phyloP scores from a whole-genome alignment of 2,797 vertebrate genomes.

The Muscicapa comitata region DNA sequence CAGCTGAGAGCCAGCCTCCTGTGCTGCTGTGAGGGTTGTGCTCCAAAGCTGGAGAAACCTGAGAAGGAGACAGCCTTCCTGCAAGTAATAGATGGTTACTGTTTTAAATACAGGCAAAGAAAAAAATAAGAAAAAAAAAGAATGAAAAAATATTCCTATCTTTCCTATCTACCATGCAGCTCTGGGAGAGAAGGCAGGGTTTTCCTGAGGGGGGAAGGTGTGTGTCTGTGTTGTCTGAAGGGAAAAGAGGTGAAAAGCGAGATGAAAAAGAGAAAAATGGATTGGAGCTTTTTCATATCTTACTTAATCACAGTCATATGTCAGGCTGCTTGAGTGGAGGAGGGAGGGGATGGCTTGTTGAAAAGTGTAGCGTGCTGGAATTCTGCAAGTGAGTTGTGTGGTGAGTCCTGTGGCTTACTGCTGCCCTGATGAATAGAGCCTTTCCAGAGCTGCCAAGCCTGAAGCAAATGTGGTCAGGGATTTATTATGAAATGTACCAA shows the following conservation, averaged over 20 bases:
- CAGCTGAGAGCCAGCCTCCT: constrained; percentile 6
- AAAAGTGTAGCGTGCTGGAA: constrained; percentile 75
- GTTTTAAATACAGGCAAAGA: constrained; percentile 62
- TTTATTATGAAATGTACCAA: constrained; percentile 80
- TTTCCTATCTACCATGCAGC: constrained; percentile 21
- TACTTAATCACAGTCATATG: constrained; percentile 73
- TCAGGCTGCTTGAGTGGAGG: constrained; percentile 55
- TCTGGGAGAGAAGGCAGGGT: background rate
- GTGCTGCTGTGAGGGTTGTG: background rate
- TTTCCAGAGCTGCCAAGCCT: constrained; percentile 80
- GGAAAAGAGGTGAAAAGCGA: constrained; percentile 20
- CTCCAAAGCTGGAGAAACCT: constrained; percentile 60
- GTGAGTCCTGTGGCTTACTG: constrained; percentile 68
- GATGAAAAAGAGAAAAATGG: constrained; percentile 65
- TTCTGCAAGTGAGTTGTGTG: constrained; percentile 69
- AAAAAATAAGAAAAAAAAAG: too few relatives aligned
- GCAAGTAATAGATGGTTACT: constrained; percentile 78
- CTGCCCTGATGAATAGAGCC: constrained; percentile 77
- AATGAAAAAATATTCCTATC: background rate
- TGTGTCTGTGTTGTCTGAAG: background rate
- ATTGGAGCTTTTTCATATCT: constrained; percentile 61
- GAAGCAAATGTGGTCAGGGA: constrained; percentile 77
- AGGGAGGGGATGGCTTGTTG: constrained; percentile 60
- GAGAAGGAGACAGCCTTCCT: constrained; percentile 68
- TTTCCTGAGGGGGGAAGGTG: background rate